A percentile compares a stretch with the other conserved stretches of the same genome.
phyloP scores from a whole-genome alignment of 2,113 vertebrate species.

The Nyctibius bracteatus region DNA sequence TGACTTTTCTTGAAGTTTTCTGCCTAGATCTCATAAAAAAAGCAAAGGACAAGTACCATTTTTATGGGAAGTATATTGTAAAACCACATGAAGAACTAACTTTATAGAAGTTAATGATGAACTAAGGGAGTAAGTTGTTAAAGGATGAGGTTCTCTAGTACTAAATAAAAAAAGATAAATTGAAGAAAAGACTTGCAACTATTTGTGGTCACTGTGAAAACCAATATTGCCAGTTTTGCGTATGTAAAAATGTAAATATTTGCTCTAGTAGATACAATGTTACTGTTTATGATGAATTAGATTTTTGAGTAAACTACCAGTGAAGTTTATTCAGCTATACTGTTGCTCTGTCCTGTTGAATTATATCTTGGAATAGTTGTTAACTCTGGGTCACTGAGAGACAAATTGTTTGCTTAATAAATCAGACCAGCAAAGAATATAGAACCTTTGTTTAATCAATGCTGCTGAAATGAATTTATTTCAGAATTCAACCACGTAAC shows the following conservation, averaged over 20 bases:
- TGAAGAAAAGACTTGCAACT: background rate
- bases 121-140: background rate
- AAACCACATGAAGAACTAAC: background rate
- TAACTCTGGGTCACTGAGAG: background rate
- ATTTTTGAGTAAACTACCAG: background rate
- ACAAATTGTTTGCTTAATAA: background rate
- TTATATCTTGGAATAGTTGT: background rate
- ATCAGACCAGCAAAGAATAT: background rate
- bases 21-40: background rate
- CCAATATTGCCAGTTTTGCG: background rate
- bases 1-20: conserved; percentile 10
- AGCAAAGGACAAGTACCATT: background rate
- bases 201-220: background rate
- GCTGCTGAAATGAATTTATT: background rate
- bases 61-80: background rate
- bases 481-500: background rate
- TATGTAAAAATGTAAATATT: background rate
- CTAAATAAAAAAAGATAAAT: background rate
- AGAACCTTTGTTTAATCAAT: background rate
- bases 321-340: background rate
- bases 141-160: background rate
- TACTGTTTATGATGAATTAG: background rate
- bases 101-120: background rate
- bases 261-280: background rate
- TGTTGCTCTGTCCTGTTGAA: background rate